Evolutionary conservation across 2,797 vertebrate species (phyloP), one percentile per base, ranked within the genome.

Genomic region (Poecilia gillii): DNA sequence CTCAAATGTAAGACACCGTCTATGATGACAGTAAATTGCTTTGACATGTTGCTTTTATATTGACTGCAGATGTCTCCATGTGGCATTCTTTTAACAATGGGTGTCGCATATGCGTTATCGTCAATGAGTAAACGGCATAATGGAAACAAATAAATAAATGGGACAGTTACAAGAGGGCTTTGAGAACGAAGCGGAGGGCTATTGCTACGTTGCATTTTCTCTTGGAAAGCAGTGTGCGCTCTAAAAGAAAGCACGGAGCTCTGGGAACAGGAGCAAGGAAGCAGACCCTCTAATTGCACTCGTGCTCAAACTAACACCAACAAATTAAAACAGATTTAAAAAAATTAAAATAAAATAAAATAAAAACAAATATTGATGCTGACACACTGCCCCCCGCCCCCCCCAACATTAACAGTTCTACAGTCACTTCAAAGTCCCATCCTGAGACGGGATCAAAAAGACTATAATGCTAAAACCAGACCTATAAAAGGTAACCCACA

Each of bases 1-100:
- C 68, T 46, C 43, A 71, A 71, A 71, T 71, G 68, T 71, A 71
- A 71, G 68, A 71, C 68, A 46, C 13, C n/a, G 43, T 71, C 25
- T 8, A 7, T 71, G 25, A 71, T 71, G 68, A 51, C 72, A 53
- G 47, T 51, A 23, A 51, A 33, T 39, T 36, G 46, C 72, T 73
- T 36, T 53, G 9, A 73, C 20, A 53, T 39, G 9, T 36, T 53
- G 72, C 49, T 73, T 36, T 53, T 73, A 73, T 53, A 53, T 33
- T 39, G 36, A 36, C 13, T 39, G 47, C 46, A 73, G 20, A 36
- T 51, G 72, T 53, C 33, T 51, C 31, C 7, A 49, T 25, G 33
- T 36, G 47, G 7, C 71, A 72, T 46, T 49, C 9, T 51, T 49
- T 49, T 73, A 23, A 73, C 7, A 73, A 31, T 11, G 8, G 23